These are phyloP conservation scores for Gulo gulo DNA, from an alignment of 2,113 vertebrate species.

Conservation along the genomic window DNA sequence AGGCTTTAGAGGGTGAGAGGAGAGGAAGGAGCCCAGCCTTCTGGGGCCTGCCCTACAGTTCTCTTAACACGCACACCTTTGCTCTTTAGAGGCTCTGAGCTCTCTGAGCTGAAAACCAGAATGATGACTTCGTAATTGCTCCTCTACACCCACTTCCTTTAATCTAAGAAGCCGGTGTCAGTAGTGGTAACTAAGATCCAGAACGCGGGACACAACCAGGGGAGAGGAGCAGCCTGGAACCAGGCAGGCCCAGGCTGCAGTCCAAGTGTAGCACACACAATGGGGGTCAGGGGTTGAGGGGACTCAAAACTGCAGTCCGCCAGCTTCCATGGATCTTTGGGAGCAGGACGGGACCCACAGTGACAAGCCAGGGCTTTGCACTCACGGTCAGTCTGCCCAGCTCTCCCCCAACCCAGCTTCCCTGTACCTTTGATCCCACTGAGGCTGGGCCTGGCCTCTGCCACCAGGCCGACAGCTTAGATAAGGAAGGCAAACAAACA, in stretches of 20 bases:
- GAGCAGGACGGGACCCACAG: background rate
- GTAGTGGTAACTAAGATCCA: background rate
- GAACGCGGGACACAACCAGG: too few relatives aligned
- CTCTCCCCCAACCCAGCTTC: too few relatives aligned
- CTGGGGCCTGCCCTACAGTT: background rate
- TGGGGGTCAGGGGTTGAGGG: background rate
- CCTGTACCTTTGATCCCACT: rapidly evolving
- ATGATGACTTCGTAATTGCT: background rate
- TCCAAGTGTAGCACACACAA: too few relatives aligned
- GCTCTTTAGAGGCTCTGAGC: background rate
- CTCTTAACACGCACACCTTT: background rate
- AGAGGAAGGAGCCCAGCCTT: background rate
- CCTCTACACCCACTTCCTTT: background rate
- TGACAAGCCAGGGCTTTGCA: background rate
- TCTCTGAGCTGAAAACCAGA: background rate
- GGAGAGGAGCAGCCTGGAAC: background rate
- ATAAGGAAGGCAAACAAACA: background rate
- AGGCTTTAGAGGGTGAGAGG: rapidly evolving
- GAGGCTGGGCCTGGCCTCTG: background rate
- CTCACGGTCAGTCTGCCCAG: background rate
- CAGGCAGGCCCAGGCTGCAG: background rate
- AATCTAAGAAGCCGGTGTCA: background rate
- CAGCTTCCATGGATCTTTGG: background rate
- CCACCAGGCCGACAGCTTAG: background rate
- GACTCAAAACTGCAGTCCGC: background rate